Conservation (phyloP, 2,113 vertebrate genomes). For the Acrocephalus kingi region DNA sequence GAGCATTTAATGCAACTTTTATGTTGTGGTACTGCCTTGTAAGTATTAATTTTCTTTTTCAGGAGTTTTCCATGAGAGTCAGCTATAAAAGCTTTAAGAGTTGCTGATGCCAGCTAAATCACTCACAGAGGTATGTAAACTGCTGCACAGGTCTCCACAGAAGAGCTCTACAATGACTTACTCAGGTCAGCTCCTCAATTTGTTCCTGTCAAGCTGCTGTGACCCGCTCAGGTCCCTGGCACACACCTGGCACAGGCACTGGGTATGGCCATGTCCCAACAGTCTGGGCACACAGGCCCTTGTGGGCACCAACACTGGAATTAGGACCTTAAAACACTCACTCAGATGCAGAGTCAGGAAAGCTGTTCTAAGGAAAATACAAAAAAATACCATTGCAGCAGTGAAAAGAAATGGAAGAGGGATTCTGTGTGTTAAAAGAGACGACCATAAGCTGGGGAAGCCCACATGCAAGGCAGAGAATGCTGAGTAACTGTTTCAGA, state of each 20-base stretch:
- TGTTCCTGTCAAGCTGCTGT: background rate
- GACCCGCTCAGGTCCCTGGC: background rate
- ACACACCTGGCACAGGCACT: background rate
- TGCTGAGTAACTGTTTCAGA: background rate
- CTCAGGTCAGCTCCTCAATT: background rate
- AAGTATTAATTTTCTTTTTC: background rate
- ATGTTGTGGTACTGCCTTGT: background rate
- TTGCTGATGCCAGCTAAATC: background rate
- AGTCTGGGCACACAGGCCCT: background rate
- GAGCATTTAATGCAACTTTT: background rate
- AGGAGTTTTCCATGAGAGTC: background rate
- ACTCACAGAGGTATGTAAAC: background rate
- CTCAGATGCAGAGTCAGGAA: background rate
- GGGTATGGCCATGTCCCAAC: fast-evolving
- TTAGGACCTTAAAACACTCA: background rate
- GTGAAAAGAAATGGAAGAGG: background rate
- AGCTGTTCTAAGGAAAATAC: background rate
- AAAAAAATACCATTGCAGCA: background rate
- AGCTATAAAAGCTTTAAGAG: background rate
- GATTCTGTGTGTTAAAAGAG: background rate
- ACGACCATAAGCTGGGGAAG: background rate
- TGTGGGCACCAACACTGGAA: fast-evolving
- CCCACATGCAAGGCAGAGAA: background rate
- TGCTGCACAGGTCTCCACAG: background rate
- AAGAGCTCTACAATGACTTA: background rate